Base-by-base conservation (phyloP, 2,113 vertebrate genomes). In the Rhinogobius similis region DNA sequence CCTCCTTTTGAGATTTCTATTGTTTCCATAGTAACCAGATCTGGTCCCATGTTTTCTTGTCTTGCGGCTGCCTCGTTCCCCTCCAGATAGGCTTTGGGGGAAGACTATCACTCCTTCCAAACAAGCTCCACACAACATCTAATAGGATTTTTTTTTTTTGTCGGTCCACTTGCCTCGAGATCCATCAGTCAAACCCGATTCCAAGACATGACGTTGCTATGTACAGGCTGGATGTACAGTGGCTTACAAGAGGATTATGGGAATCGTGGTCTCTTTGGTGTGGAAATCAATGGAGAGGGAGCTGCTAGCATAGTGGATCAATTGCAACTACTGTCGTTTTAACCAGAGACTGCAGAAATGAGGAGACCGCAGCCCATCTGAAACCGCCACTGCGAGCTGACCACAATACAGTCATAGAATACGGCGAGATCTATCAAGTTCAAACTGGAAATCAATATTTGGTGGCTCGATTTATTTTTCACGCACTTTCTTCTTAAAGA, bases 1-100 rank as follows among this genome's bases (percentile, higher is more conserved):
- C 78, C 72, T 82, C 72, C 79, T 72, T 63, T 79, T 55, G 55
- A 77, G 71, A 85, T 80, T 80, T 75, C 72, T 79, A 88, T 86
- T 88, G 91, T 92, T 90, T 87, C 90, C 91, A 91, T 90, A 85
- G 91, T 86, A 91, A 92, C 91, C 76, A 73, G 76, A 83, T 74
- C 78, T 80, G 77, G 79, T 87, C 86, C 82, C 81, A 68, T 77
- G 83, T 26, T 73, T 86, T 80, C 46, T 63, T 68, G 65, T 83
- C 70, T 75, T 46, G 24, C 70, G 77, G 86, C 81, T 41, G 76
- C 75, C 75, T 73, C 68, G 70, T 75, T 79, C 75, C 79, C 79
- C 8, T 38, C 70, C 72, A 79, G 82, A 82, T 65, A 16, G 77
- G 73, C 75, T 78, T 36, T 36, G 72, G 63, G 63, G 77, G 75